Evolutionary conservation across 2,888 invertebrate species (phyloP).

Genomic region (Noctua fimbriata): DNA sequence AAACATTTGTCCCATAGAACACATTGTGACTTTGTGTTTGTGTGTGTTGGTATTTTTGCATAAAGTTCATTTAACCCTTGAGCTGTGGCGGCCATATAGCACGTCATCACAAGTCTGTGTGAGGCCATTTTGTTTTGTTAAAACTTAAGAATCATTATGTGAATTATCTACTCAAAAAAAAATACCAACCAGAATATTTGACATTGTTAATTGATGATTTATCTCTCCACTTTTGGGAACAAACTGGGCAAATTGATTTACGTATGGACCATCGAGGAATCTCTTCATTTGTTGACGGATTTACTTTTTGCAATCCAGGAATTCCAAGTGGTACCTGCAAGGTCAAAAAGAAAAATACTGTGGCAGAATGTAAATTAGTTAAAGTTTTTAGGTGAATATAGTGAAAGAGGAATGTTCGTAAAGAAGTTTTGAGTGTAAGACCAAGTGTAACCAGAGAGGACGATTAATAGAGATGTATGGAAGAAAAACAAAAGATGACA

Average conservation of each 20-base stretch:
- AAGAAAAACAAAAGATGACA: neutral
- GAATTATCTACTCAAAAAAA: neutral
- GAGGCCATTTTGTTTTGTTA: neutral
- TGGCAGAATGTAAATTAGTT: neutral
- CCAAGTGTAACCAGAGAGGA: neutral
- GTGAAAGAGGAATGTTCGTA: neutral
- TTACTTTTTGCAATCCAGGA: constrained; percentile 79
- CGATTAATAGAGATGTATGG: neutral
- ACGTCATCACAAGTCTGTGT: too few relatives aligned
- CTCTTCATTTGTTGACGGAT: constrained; percentile 65
- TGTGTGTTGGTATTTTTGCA: too few relatives aligned
- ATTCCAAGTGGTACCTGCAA: constrained; percentile 77
- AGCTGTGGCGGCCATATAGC: too few relatives aligned
- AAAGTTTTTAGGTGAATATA: neutral
- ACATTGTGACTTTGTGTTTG: too few relatives aligned
- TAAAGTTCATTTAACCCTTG: too few relatives aligned
- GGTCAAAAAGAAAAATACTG: constrained; percentile 3
- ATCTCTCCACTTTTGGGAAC: constrained; percentile 87
- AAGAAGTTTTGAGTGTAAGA: neutral
- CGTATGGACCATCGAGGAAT: constrained; percentile 86
- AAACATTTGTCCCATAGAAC: neutral
- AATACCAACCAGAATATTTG: constrained; percentile 81
- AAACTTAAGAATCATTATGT: neutral
- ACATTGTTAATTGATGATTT: constrained; percentile 81
- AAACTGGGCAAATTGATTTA: constrained; percentile 86